A percentile compares a stretch with the other conserved stretches of the same genome.
phyloP scores from a whole-genome alignment of 2,113 vertebrate genomes.

The Rhineura floridana region DNA sequence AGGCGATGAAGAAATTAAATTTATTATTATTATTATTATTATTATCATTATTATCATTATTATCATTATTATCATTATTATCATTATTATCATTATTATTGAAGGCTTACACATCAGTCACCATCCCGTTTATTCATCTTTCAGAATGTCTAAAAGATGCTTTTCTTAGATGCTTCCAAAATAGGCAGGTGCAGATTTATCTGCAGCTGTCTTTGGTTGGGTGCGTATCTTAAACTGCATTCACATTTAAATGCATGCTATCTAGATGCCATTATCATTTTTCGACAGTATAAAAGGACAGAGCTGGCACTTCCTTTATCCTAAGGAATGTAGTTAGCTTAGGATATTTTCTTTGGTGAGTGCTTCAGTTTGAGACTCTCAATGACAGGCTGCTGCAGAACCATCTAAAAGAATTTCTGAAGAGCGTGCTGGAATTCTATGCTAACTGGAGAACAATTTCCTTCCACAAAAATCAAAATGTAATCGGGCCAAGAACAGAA shows the following conservation, averaged over 20 bases:
- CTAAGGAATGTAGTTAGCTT: not conserved
- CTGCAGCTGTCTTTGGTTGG: not conserved
- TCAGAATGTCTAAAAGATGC: slow-evolving; percentile 2
- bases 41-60: too few relatives aligned
- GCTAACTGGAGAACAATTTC: not conserved
- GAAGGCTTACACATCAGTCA: slow-evolving; percentile 3
- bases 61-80: too few relatives aligned
- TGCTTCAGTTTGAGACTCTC: not conserved
- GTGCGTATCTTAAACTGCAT: slow-evolving; percentile 3
- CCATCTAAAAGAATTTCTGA: not conserved
- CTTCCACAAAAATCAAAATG: not conserved
- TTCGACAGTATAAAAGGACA: not conserved
- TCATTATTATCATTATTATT: too few relatives aligned
- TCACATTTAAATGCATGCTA: slow-evolving; percentile 16
- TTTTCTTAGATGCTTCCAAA: slow-evolving; percentile 17
- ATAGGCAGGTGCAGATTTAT: slow-evolving; percentile 14
- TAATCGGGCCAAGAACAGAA: not conserved
- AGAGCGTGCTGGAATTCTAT: not conserved
- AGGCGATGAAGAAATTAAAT: too few relatives aligned
- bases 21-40: too few relatives aligned
- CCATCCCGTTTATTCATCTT: slow-evolving; percentile 7
- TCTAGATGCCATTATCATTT: slow-evolving; percentile 11
- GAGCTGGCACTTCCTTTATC: not conserved
- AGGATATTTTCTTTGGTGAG: not conserved
- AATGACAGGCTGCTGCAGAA: not conserved